Base-by-base conservation (phyloP, 2,797 vertebrate genomes). In the Sebastiscus tertius region DNA sequence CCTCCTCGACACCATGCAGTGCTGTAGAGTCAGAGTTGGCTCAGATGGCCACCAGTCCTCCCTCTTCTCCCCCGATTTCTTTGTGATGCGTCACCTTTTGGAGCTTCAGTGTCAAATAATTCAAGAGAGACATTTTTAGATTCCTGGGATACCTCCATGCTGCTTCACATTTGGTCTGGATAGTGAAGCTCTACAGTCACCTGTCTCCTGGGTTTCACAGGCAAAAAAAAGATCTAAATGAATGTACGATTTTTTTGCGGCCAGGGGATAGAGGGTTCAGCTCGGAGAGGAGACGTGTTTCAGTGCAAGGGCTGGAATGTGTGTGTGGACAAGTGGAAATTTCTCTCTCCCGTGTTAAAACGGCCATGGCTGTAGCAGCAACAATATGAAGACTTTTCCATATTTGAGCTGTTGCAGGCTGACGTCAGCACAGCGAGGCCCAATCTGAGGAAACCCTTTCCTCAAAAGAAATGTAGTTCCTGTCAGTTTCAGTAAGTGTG, bases 261-360 rank as follows among this genome's bases (percentile, higher is more conserved):
- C 68, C 67, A 18, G 72, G 20, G 71, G 58, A 75, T 46, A 27
- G 67, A 83, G 69, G 63, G 36, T 80, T 84, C 77, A 63, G 69
- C 59, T 27, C 2, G 39, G 75, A 78, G 80, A 75, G 73, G 81
- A 90, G 86, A 74, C 20, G 81, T 71, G 88, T 85, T 82, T 90
- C 82, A 83, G 76, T 33, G 70, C 12, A 77, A 85, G 87, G 29
- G 63, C 79, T 88, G 92, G 93, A 95, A 93, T 94, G 92, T 89
- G 80, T 84, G 80, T 84, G 79, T 58, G 84, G 93, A 92, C 89
- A 85, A 91, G 90, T 94, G 93, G 94, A 95, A 94, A 94, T 92
- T 90, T 93, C 92, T 94, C 94, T 91, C 90, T 91, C 52, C 74
- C 39, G 77, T 95, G 94, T 94, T 91, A 94, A 94, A 94, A 93